Conservation (phyloP, 2,113 vertebrate genomes). For the Stictonetta naevosa region DNA sequence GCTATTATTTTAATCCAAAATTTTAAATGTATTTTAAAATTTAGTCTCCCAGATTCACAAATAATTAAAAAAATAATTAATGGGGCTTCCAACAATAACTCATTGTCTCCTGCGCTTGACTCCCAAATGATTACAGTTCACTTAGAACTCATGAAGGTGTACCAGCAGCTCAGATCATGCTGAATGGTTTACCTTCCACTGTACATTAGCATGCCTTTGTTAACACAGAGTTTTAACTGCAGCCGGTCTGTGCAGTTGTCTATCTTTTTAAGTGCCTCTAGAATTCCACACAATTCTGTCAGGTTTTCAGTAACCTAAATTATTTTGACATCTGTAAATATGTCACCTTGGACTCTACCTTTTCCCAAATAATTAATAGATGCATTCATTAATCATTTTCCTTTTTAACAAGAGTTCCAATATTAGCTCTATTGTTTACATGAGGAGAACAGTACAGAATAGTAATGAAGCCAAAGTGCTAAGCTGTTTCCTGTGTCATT, state of each 20-base stretch:
- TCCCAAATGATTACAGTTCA: constrained; percentile 34
- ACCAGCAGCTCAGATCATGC: constrained; percentile 32
- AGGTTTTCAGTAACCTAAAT: constrained; percentile 65
- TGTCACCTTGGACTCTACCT: constrained; percentile 37
- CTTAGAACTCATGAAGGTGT: constrained; percentile 56
- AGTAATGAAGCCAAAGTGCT: neutral
- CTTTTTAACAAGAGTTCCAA: constrained; percentile 37
- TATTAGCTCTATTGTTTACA: constrained; percentile 9
- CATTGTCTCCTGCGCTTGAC: neutral
- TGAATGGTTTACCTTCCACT: constrained; percentile 47
- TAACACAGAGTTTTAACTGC: constrained; percentile 27
- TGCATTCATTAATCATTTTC: constrained; percentile 22
- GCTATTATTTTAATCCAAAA: neutral
- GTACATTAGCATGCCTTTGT: constrained; percentile 66
- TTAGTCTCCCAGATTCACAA: neutral
- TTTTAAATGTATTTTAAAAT: neutral
- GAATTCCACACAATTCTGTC: constrained; percentile 34
- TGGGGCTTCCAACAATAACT: neutral
- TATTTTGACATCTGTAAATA: constrained; percentile 65
- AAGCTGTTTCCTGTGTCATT: neutral
- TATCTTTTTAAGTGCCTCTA: constrained; percentile 43
- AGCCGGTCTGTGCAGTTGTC: constrained; percentile 18
- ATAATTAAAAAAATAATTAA: constrained; percentile 35
- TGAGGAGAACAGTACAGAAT: neutral
- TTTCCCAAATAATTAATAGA: constrained; percentile 62